phyloP scores from a whole-genome alignment of 1,140 invertebrate genomes.

The Campoletis sonorensis region DNA sequence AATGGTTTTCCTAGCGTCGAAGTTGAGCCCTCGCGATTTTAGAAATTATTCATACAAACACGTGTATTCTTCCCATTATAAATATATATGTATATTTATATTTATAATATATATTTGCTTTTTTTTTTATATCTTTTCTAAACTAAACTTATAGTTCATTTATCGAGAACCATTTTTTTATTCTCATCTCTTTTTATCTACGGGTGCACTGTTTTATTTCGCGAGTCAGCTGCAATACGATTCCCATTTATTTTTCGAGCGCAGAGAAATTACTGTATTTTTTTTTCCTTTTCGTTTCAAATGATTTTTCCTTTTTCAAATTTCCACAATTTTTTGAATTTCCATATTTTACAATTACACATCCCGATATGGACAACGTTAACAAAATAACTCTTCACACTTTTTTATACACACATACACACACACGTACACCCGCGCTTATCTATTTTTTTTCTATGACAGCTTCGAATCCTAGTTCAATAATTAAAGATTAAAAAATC shows the following conservation, averaged over 20 bases:
- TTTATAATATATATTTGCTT: conserved; percentile 48
- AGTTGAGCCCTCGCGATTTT: conserved; percentile 42
- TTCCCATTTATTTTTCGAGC: conserved; percentile 9
- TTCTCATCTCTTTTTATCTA: conserved; percentile 14
- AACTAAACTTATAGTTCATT: conserved; percentile 43
- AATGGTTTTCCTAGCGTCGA: not conserved
- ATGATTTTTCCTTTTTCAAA: conserved; percentile 9
- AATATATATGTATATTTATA: conserved; percentile 52
- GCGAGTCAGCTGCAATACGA: not conserved
- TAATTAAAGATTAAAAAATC: not conserved
- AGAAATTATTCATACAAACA: conserved; percentile 49
- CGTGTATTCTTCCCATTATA: conserved; percentile 57
- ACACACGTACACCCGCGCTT: conserved; percentile 3
- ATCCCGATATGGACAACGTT: conserved; percentile 60
- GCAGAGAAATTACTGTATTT: not conserved
- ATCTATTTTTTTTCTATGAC: conserved; percentile 55
- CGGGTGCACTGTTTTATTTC: conserved; percentile 27
- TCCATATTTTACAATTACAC: conserved; percentile 50
- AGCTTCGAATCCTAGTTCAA: conserved; percentile 33
- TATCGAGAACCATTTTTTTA: conserved; percentile 26
- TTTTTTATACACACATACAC: conserved; percentile 55
- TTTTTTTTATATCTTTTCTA: conserved; percentile 47
- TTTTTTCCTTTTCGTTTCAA: not conserved
- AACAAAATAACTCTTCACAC: conserved; percentile 61
- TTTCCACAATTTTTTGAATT: not conserved